phyloP scores from a whole-genome alignment of 2,113 vertebrate species.

The Anas platyrhynchos region DNA sequence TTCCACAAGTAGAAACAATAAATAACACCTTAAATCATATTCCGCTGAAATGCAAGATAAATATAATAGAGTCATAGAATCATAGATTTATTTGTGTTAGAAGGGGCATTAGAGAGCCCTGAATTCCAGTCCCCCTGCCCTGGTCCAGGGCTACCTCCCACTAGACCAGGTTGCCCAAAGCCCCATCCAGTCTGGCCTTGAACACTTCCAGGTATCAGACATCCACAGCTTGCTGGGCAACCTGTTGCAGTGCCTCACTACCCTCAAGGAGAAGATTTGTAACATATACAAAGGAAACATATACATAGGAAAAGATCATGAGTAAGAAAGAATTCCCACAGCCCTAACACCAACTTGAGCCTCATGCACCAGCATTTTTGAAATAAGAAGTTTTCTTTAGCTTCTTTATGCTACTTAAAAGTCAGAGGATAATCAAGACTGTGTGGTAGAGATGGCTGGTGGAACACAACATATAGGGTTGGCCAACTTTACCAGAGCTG shows the following conservation, averaged over 20 bases:
- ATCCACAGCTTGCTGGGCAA: too few relatives aligned
- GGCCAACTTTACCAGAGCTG: not conserved
- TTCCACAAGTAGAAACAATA: not conserved
- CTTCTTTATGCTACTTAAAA: not conserved
- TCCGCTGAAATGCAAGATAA: not conserved
- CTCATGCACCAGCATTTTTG: not conserved
- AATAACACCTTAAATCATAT: rapidly evolving
- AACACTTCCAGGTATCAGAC: too few relatives aligned
- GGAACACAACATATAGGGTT: not conserved
- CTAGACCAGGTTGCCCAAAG: too few relatives aligned
- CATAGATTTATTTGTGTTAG: too few relatives aligned
- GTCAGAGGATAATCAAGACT: not conserved
- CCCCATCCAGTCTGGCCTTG: too few relatives aligned
- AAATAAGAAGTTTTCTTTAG: not conserved
- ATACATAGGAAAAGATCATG: not conserved
- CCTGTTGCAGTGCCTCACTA: too few relatives aligned
- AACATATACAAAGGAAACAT: not conserved
- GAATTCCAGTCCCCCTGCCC: too few relatives aligned
- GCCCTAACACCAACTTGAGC: not conserved
- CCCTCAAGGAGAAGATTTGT: too few relatives aligned
- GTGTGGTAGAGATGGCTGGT: not conserved
- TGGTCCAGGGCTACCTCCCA: too few relatives aligned
- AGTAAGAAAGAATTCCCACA: not conserved
- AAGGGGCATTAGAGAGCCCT: too few relatives aligned
- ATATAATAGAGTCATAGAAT: not conserved